Base-by-base conservation (phyloP, 2,797 vertebrate species). In the Phrynocephalus guinanensis region DNA sequence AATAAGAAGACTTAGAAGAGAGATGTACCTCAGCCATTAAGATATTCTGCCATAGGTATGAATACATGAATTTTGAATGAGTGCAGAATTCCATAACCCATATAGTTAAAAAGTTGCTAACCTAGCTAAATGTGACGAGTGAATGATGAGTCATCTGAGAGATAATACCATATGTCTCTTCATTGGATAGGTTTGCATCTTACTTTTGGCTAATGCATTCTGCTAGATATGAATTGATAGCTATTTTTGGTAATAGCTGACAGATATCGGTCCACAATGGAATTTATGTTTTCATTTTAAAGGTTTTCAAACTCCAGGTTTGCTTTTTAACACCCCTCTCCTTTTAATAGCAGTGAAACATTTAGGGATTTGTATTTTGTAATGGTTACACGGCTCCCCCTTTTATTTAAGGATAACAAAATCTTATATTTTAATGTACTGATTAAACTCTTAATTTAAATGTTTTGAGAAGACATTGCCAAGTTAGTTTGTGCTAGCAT, bases 21-120 rank as follows among this genome's bases (percentile, higher is more conserved):
- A 86, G 81, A 86, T 48, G 26, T 72, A 10, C 77, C 88, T 90
- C 84, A 92, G 50, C 56, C 15, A 79, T 89, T 86, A 13, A 91
- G 87, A 44, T 84, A 63, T 90, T 91, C 11, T 85, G 5, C 44
- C 30, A 60, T 75, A 75, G 70, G 71, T 85, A 26, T 86, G 67
- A 67, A 84, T 73, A 77, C 26, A 86, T 91, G 73, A 92, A 93
- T 94, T 91, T 95, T 94, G 38, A 78, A 92, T 94, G 85, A 28
- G 89, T 88, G 18, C 88, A 92, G 68, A 87, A 90, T 91, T 86
- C 26, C 72, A 85, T 85, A 92, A n/a, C n/a, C n/a, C n/a, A n/a
- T n/a, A n/a, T n/a, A n/a, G n/a, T n/a, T n/a, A n/a, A 81, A 89
- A 93, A 87, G 60, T 83, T 90, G 33, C 33, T 90, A n/a, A 11